Evolutionary conservation across 2,797 vertebrate genomes (phyloP), one percentile per base, ranked within the genome.

Genomic region (Urosaurus nigricauda): DNA sequence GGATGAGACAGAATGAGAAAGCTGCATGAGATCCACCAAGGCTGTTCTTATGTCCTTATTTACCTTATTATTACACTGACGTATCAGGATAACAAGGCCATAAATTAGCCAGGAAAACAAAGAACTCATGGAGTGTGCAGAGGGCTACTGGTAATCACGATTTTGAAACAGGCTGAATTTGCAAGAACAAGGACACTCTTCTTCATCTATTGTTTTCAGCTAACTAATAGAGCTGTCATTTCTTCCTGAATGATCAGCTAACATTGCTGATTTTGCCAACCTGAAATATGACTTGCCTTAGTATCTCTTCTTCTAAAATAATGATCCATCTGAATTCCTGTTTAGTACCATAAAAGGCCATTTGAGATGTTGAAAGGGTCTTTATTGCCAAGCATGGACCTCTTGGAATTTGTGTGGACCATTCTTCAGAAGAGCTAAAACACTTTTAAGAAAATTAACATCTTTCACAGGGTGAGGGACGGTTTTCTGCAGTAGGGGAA

Each of bases 231-330:
- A 88, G 68, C 32, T 89, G 84, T 83, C 26, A 71, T 70, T 58
- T 56, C 71, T 86, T 68, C 70, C 9, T 88, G 88, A 89, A 86
- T 92, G 89, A 89, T 51, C 58, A 75, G n/a, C 37, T 37, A 32
- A 21, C 51, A 79, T 24, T 12, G 1, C 88, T 91, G 77, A 89
- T 84, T 84, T 74, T 89, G 35, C 63, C 77, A n/a, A 63, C 58
- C 68, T 83, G 43, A 88, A 68, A 82, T 88, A 87, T 63, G 79
- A 91, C n/a, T 80, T 71, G 60, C 68, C 73, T 51, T 5, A 87
- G 80, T 92, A 83, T 65, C 43, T 60, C 26, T 63, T 73, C 35
- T 53, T 78, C 71, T 71, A 88, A 68, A n/a, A 83, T 32, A 29
- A 73, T 56, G 17, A 86, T 12, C 29, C 32, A 79, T 37, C 1